Base-by-base conservation (phyloP, 2,113 vertebrate genomes). In the Tragelaphus buxtoni region DNA sequence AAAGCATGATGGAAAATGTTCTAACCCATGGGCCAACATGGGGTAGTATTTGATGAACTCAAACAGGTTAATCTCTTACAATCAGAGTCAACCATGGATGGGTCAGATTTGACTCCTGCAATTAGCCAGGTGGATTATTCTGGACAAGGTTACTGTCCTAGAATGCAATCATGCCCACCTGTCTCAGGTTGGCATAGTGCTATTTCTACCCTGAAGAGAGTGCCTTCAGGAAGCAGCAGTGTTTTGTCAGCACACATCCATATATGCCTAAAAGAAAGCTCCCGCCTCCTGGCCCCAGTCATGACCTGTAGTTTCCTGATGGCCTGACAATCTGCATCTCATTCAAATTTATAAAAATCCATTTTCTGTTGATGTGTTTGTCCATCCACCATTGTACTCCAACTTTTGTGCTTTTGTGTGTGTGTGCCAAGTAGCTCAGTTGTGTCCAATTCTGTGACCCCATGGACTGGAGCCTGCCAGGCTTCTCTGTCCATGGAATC, bases 91-190 rank as follows among this genome's bases (percentile, higher is more conserved):
- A 39, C 65, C 28, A 4, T 3, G 3, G 42, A 11, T 0, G 32
- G 18, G 14, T 16, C n/a, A 49, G 32, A 16, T 42, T 60, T 3
- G 22, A 10, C 4, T 7, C 9, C 2, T 3, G 13, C 2, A 7
- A 79, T 84, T 30, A 32, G 17, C 22, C 5, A 14, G 20, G 28
- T 77, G 12, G 26, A 16, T 14, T 26, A 22, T 39, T 8, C 45
- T 28, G 6, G 22, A 17, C 42, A 80, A 81, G 11, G 42, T 69
- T 42, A 13, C 9, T 9, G 7, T 7, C 26, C 4, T 12, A 8
- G 9, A 12, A 11, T 53, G 22, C 5, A 5, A 17, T 9, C 11
- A 16, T 28, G 35, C 42, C 85, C 30, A 16, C 18, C 39, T 49
- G 9, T 24, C 3, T 47, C 28, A 4, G 7, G 45, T 42, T 77